phyloP scores from a whole-genome alignment of 2,113 vertebrate species.

The Dromiciops gliroides region DNA sequence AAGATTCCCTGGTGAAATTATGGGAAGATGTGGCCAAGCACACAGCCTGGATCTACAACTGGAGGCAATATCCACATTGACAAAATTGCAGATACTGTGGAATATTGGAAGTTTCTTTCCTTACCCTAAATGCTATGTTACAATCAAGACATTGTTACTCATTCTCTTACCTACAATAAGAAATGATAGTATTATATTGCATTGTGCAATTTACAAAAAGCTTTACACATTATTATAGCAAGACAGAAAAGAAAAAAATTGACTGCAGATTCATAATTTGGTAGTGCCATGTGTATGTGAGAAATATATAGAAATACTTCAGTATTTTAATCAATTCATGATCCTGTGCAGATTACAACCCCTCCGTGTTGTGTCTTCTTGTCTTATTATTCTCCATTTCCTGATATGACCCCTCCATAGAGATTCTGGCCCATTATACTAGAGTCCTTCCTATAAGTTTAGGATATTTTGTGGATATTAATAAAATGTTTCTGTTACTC shows the following conservation, averaged over 20 bases:
- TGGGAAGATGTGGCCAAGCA: neutral
- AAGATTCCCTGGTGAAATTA: neutral
- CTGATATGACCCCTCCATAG: neutral
- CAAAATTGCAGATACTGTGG: neutral
- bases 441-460: neutral
- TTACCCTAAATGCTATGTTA: conserved; percentile 41
- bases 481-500: neutral
- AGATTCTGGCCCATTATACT: neutral
- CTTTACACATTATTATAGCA: neutral
- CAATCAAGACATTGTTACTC: conserved; percentile 1
- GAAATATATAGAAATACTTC: neutral
- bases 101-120: conserved; percentile 8
- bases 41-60: neutral
- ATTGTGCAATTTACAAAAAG: neutral
- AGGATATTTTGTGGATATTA: neutral
- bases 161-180: too few relatives aligned
- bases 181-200: neutral
- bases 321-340: neutral
- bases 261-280: neutral
- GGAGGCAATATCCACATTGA: neutral
- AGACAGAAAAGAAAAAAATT: neutral
- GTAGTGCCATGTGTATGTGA: neutral
- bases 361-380: neutral
- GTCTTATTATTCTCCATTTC: neutral
- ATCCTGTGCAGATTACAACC: neutral